Percentiles rank a stretch among this genome's conserved stretches.
These are phyloP conservation scores for Acronicta psi DNA, from an alignment of 2,888 invertebrate genomes.

Conservation along the genomic window DNA sequence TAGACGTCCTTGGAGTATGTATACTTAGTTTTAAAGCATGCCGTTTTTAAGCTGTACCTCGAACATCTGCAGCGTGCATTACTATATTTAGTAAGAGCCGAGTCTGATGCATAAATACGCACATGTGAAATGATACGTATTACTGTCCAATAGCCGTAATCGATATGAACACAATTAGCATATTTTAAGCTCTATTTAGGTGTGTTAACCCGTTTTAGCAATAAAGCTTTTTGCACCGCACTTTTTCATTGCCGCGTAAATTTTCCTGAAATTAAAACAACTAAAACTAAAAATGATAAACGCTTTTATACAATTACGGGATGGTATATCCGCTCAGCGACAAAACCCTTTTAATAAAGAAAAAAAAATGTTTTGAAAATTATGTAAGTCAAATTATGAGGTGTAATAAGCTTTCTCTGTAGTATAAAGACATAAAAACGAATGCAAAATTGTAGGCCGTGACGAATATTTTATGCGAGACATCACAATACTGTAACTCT, in stretches of 20 bases:
- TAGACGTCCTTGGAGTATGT: conserved; percentile 43
- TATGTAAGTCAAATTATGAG: conserved; percentile 69
- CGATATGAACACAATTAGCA: background rate
- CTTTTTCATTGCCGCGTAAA: background rate
- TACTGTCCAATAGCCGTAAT: conserved; percentile 4
- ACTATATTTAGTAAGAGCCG: conserved; percentile 41
- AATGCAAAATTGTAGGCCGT: conserved; percentile 75
- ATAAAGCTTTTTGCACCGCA: background rate
- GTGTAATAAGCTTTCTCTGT: conserved; percentile 78
- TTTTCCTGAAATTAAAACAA: background rate
- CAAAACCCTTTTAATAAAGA: too few species aligned
- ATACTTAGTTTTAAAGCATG: conserved; percentile 45
- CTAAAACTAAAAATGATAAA: background rate
- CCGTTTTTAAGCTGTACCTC: conserved; percentile 24
- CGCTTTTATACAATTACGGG: too few species aligned
- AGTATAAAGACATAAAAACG: conserved; percentile 71
- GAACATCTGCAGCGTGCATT: conserved; percentile 32
- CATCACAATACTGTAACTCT: conserved; percentile 60
- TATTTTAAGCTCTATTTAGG: background rate
- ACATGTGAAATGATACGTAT: conserved; percentile 20
- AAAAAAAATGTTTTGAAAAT: conserved; percentile 54
- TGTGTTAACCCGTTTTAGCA: background rate
- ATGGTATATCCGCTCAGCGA: too few species aligned
- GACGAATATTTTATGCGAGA: conserved; percentile 75
- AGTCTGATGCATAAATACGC: conserved; percentile 13